Conservation (phyloP, 2,113 vertebrate species). For the Phoenicopterus ruber region DNA sequence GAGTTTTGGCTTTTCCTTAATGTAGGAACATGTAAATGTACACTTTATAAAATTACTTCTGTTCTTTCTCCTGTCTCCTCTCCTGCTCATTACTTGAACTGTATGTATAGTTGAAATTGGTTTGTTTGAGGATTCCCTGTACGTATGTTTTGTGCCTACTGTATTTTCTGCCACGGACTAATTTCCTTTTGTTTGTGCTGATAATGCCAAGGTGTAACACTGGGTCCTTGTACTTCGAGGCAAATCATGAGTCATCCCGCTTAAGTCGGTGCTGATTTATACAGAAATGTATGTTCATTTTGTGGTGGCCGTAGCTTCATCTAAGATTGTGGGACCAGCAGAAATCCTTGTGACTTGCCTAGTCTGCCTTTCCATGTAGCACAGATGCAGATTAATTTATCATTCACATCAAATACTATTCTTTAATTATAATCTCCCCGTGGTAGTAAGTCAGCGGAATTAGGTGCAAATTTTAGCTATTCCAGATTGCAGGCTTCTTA, state of each 20-base stretch:
- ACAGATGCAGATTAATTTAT: neutral
- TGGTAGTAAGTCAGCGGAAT: neutral
- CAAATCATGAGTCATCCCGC: neutral
- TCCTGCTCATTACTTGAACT: neutral
- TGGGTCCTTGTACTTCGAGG: neutral
- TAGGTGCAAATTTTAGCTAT: neutral
- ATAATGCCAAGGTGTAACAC: neutral
- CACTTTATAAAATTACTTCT: neutral
- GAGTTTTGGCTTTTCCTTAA: neutral
- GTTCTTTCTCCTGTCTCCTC: neutral
- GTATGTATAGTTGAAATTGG: neutral
- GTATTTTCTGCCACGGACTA: neutral
- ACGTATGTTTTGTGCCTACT: neutral
- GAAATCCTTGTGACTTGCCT: neutral
- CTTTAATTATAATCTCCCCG: neutral
- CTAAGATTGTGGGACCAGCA: neutral
- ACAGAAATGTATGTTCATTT: neutral
- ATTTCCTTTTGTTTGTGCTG: neutral
- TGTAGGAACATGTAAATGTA: neutral
- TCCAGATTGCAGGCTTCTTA: neutral
- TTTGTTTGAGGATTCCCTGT: neutral
- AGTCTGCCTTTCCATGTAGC: neutral
- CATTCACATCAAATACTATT: neutral
- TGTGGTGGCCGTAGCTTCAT: neutral
- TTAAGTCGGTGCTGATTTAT: neutral